Evolutionary conservation across 2,113 vertebrate genomes (phyloP), one percentile per base, ranked within the genome.

Genomic region (Odontesthes bonariensis): DNA sequence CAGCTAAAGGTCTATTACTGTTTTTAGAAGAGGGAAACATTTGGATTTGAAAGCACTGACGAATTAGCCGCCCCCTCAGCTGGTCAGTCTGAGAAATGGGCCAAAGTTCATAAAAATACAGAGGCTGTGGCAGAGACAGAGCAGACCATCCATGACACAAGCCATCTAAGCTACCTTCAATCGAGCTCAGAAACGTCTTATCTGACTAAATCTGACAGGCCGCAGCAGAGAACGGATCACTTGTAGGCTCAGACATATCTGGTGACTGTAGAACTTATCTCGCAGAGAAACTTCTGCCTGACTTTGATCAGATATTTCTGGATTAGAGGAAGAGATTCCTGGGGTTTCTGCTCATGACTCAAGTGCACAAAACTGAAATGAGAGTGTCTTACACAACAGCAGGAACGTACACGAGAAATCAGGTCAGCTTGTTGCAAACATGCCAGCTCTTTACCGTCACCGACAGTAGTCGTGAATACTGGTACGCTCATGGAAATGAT

Each of bases 21-120:
- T 19, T n/a, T 19, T 35, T 7, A 19, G n/a, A 27, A 33, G 0
- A 59, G 33, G 11, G 1, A 74, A 63, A 46, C 8, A 6, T 52
- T 51, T 14, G 44, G 20, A 74, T 57, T 9, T 69, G 42, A 72
- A 69, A 20, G 38, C 44, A 64, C 2, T 38, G 27, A 49, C 69
- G 46, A 66, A 62, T 63, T n/a, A 71, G n/a, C 16, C 60, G 56
- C 49, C 47, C 3, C 61, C 55, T 68, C 69, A 61, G 1, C 4
- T 2, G 38, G 44, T 53, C 32, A 20, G 33, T 38, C 75, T 78
- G 69, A 75, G 72, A 90, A 83, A 79, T 68, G 58, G 82, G 85
- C 33, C 75, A 88, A 86, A 91, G 84, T 88, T 90, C 81, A 91
- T 9, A 66, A 79, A 63, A 20, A 64, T 60, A 75, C 65, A 38